These are phyloP conservation scores for Pleuronectes platessa DNA, from an alignment of 2,113 vertebrate genomes.

Conservation along the genomic window DNA sequence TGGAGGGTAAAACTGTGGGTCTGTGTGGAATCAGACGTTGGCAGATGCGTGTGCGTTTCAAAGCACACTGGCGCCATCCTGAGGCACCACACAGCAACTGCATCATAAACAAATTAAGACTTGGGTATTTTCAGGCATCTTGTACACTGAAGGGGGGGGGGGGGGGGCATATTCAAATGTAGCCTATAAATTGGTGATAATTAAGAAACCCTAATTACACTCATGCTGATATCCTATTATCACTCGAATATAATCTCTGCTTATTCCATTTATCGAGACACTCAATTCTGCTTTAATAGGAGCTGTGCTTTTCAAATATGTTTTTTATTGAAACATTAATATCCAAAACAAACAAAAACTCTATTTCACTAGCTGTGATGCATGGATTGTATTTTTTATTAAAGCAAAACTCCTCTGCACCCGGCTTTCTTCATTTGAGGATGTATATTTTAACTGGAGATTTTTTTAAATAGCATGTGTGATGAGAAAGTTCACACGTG, in stretches of 20 bases:
- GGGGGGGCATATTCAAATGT: neutral
- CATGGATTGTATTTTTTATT: neutral
- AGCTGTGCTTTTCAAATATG: neutral
- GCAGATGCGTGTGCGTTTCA: conserved; percentile 15
- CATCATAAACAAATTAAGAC: neutral
- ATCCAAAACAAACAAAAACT: neutral
- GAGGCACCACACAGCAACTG: conserved; percentile 49
- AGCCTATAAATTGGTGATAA: neutral
- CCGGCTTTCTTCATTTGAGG: neutral
- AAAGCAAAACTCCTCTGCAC: neutral
- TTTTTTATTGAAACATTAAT: neutral
- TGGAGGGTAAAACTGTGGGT: conserved; percentile 15
- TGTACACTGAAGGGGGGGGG: neutral
- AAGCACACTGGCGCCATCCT: conserved; percentile 73
- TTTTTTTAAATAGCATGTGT: neutral
- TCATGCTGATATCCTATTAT: neutral
- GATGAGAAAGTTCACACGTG: neutral
- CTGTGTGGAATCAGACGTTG: conserved; percentile 15
- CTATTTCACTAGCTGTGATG: too few relatives aligned
- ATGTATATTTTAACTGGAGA: neutral
- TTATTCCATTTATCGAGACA: neutral
- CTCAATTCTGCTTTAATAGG: neutral
- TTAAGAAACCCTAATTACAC: neutral
- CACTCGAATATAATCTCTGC: neutral
- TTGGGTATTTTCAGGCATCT: neutral